A percentile compares a stretch with the other conserved stretches of the same genome.
phyloP scores from a whole-genome alignment of 1,140 invertebrate species.

The Argopecten irradians region DNA sequence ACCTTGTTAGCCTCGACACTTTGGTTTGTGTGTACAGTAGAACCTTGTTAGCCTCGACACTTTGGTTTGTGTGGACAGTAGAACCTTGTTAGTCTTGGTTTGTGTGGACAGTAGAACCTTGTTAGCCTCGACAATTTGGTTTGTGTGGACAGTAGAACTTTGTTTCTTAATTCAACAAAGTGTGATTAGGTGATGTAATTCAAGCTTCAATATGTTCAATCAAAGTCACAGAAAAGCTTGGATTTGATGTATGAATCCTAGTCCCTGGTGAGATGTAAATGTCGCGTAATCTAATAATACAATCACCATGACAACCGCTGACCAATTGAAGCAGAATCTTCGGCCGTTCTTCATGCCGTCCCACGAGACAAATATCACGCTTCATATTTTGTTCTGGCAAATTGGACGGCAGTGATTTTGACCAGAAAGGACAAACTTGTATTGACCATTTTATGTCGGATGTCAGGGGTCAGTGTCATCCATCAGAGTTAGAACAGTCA shows the following conservation, averaged over 20 bases:
- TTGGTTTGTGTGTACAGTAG: background rate
- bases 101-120: background rate
- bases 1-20: background rate
- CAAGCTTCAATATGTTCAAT: background rate
- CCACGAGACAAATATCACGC: constrained; percentile 4
- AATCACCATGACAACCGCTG: background rate
- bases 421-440: background rate
- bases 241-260: background rate
- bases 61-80: background rate
- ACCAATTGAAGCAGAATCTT: background rate
- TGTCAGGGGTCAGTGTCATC: background rate
- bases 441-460: background rate
- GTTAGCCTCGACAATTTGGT: background rate
- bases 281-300: background rate
- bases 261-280: too few relatives aligned
- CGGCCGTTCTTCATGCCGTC: background rate
- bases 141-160: background rate
- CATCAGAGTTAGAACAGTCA: background rate
- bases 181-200: too few relatives aligned
- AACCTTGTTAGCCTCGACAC: background rate
- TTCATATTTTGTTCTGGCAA: background rate
- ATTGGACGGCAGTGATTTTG: constrained; percentile 2
- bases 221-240: background rate
- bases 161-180: too few relatives aligned
- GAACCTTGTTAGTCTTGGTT: background rate